Percentiles rank a stretch among this genome's conserved stretches.
Evolutionary conservation across 1,140 invertebrate species (phyloP).

Genomic region (Druon quercuslanigerum): DNA sequence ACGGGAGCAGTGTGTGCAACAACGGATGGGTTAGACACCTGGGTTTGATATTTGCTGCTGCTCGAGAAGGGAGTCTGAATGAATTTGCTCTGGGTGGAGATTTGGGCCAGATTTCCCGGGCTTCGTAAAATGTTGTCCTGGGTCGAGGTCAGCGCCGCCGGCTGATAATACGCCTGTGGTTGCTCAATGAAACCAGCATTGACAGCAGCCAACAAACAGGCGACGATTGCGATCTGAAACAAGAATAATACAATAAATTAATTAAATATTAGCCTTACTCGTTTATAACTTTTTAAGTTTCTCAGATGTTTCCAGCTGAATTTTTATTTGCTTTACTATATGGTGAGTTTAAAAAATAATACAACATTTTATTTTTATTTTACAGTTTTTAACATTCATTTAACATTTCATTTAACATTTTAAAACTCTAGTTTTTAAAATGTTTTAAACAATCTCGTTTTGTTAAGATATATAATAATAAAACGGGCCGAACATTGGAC

Average conservation of each 20-base stretch:
- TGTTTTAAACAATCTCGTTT: too few relatives aligned
- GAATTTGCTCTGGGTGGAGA: constrained; percentile 80
- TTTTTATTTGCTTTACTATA: too few relatives aligned
- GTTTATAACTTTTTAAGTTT: too few relatives aligned
- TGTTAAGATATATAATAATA: too few relatives aligned
- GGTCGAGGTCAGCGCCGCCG: constrained; percentile 78
- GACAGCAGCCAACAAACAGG: constrained; percentile 65
- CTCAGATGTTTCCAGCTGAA: too few relatives aligned
- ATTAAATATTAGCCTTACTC: too few relatives aligned
- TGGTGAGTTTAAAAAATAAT: too few relatives aligned
- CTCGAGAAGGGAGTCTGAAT: constrained; percentile 83
- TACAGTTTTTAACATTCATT: too few relatives aligned
- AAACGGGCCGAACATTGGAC: too few relatives aligned
- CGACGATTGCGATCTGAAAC: constrained; percentile 72
- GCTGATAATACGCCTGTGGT: background rate
- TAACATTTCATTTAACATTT: too few relatives aligned
- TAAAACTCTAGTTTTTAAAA: too few relatives aligned
- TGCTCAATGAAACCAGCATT: constrained; percentile 63
- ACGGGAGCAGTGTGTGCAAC: constrained; percentile 49
- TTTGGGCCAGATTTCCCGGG: constrained; percentile 79
- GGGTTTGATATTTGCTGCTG: constrained; percentile 79
- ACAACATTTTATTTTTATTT: too few relatives aligned
- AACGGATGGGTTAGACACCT: constrained; percentile 78
- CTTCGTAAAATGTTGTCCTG: constrained; percentile 80
- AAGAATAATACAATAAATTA: background rate